Percentiles rank a stretch among this genome's conserved stretches.
phyloP scores from a whole-genome alignment of 2,888 invertebrate species.

The Lasioglossum vierecki region DNA sequence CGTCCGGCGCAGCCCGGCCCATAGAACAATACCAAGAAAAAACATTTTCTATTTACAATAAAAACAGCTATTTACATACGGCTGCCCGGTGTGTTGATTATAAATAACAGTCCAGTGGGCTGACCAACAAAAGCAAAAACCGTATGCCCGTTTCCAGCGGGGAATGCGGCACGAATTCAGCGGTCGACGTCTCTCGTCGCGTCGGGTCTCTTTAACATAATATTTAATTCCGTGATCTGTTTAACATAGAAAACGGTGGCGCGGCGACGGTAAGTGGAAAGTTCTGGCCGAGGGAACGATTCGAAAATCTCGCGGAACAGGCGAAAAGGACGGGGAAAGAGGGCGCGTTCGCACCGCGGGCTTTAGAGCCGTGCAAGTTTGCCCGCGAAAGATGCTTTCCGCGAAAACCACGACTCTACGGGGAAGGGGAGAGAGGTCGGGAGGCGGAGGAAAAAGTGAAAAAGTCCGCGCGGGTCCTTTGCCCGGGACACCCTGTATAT shows the following conservation, averaged over 20 bases:
- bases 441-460: not conserved
- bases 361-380: conserved; percentile 25
- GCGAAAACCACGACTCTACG: not conserved
- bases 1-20: not conserved
- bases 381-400: conserved; percentile 37
- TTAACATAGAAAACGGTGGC: conserved; percentile 8
- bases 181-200: not conserved
- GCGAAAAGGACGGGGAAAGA: not conserved
- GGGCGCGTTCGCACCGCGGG: conserved; percentile 9
- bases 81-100: not conserved
- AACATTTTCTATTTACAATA: not conserved
- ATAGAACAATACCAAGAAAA: not conserved
- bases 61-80: not conserved
- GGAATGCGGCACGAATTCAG: not conserved
- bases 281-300: not conserved
- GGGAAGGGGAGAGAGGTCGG: accelerated
- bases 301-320: conserved; percentile 5
- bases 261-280: not conserved
- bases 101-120: not conserved
- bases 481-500: conserved; percentile 51
- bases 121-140: not conserved
- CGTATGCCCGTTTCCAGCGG: not conserved
- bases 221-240: conserved; percentile 2
- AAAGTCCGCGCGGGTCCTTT: not conserved
- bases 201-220: not conserved